Conservation (phyloP, 2,113 vertebrate genomes). For the Ailuropoda melanoleuca region DNA sequence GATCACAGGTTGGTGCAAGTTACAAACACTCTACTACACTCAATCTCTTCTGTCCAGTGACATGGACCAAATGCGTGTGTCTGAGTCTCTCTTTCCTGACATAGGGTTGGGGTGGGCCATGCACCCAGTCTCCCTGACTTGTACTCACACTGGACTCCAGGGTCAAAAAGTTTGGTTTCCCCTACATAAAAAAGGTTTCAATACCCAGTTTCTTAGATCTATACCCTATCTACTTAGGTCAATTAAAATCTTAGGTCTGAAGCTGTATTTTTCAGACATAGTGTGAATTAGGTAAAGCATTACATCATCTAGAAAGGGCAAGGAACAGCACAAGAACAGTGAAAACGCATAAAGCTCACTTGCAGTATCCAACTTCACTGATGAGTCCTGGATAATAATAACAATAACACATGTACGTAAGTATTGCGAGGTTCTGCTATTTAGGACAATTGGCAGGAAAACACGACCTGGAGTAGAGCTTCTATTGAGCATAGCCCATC, state of each 20-base stretch:
- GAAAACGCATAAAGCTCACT: background rate
- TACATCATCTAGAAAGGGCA: background rate
- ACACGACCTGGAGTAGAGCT: background rate
- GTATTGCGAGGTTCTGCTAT: rapidly evolving
- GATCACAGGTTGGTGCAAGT: no score
- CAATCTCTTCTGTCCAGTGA: background rate
- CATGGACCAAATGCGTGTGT: rapidly evolving
- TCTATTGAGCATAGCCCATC: rapidly evolving
- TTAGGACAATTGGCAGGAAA: no score
- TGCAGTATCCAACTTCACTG: no score
- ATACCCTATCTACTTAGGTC: background rate
- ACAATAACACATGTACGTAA: background rate
- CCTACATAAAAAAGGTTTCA: background rate
- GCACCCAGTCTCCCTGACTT: no score
- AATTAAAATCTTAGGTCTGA: background rate
- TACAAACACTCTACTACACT: background rate
- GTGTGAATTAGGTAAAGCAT: background rate
- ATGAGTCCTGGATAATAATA: background rate
- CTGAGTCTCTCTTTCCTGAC: background rate
- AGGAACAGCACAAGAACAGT: background rate
- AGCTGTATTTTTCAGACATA: background rate
- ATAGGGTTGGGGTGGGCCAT: rapidly evolving
- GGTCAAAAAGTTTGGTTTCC: background rate
- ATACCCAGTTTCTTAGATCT: background rate
- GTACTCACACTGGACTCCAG: background rate